Percentiles rank a stretch among this genome's conserved stretches.
These are phyloP conservation scores for Smutsia gigantea DNA, from an alignment of 2,797 vertebrate genomes.

Conservation along the genomic window DNA sequence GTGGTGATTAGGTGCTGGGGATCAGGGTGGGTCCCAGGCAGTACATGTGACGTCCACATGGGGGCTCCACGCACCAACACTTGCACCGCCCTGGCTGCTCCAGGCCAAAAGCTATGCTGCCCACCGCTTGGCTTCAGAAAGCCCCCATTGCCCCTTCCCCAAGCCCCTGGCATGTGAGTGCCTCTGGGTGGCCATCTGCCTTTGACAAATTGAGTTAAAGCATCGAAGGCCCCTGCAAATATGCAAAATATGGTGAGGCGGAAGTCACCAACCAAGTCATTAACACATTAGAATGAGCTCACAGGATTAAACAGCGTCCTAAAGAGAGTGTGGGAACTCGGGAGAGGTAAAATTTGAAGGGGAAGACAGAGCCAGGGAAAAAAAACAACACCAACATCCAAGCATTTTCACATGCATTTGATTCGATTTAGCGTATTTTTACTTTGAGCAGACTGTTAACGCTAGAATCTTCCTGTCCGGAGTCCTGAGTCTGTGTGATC, in stretches of 20 bases:
- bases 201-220: conserved; percentile 4
- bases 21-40: neutral
- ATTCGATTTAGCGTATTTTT: neutral
- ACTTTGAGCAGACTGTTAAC: neutral
- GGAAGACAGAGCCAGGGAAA: neutral
- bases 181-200: neutral
- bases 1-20: neutral
- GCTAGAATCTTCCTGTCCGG: neutral
- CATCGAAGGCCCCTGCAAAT: neutral
- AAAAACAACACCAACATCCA: neutral
- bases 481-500: neutral
- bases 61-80: conserved; percentile 51
- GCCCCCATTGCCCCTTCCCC: neutral
- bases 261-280: neutral
- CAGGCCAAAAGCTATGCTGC: neutral
- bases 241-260: neutral
- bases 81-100: fast-evolving
- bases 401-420: neutral
- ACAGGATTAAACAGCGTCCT: conserved; percentile 7
- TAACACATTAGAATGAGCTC: neutral
- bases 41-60: conserved; percentile 5
- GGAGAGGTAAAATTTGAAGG: neutral
- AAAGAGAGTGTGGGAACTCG: neutral
- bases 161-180: neutral
- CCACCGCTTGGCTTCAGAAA: neutral